Evolutionary conservation across 2,113 vertebrate species (phyloP).

Genomic region (Muntiacus reevesi): DNA sequence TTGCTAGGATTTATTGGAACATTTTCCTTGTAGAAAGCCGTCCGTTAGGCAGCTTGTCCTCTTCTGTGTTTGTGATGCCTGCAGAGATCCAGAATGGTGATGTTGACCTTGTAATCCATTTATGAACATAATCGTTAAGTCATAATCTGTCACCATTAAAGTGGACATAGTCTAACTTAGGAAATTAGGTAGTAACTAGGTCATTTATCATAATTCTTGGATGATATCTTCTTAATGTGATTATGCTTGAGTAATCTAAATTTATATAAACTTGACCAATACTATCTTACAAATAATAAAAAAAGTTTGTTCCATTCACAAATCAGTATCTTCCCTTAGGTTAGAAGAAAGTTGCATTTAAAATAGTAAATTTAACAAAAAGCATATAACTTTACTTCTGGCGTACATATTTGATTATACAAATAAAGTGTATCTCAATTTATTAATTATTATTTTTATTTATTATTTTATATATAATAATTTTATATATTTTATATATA

Average conservation of each 20-base stretch:
- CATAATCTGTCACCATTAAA: slow-evolving; percentile 22
- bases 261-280: slow-evolving; percentile 32
- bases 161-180: slow-evolving; percentile 46
- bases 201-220: slow-evolving; percentile 25
- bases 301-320: slow-evolving; percentile 16
- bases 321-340: not conserved
- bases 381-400: not conserved
- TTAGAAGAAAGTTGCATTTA: not conserved
- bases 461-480: too few relatives aligned
- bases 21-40: slow-evolving; percentile 56
- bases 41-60: not conserved
- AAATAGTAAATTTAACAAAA: slow-evolving; percentile 15
- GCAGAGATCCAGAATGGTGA: not conserved
- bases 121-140: slow-evolving; percentile 31
- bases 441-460: too few relatives aligned
- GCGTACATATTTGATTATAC: not conserved
- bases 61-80: slow-evolving; percentile 20
- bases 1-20: slow-evolving; percentile 47
- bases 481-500: too few relatives aligned
- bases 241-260: slow-evolving; percentile 35
- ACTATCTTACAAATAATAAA: not conserved
- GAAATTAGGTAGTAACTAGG: slow-evolving; percentile 26
- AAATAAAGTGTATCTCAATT: not conserved
- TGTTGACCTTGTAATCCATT: slow-evolving; percentile 42
- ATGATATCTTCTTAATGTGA: slow-evolving; percentile 32